Conservation (phyloP, 2,888 invertebrate species). For the Drosophila yooni region DNA sequence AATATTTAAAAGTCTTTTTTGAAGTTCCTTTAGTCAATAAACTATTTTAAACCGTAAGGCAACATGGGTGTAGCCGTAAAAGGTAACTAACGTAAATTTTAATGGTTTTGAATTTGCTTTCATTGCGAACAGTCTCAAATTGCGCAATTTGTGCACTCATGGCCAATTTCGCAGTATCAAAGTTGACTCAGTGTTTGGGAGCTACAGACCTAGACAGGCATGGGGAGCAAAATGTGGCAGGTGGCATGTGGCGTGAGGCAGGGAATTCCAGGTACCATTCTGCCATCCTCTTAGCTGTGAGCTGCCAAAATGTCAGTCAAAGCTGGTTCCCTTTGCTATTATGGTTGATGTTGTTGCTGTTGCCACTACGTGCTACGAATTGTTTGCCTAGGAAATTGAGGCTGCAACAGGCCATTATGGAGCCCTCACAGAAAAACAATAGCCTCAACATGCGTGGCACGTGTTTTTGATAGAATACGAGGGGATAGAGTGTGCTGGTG, state of each 20-base stretch:
- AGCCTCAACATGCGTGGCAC: conserved; percentile 39
- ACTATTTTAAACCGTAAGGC: not conserved
- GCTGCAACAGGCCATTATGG: conserved; percentile 53
- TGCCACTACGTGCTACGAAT: conserved; percentile 65
- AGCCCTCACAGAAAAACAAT: not conserved
- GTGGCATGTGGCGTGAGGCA: not conserved
- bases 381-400: conserved; percentile 67
- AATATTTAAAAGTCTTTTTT: not conserved
- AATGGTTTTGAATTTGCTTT: not conserved
- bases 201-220: not conserved
- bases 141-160: not conserved
- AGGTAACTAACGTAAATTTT: no score
- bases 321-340: conserved; percentile 5
- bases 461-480: conserved; percentile 34
- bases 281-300: conserved; percentile 21
- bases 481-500: not conserved
- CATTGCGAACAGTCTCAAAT: not conserved
- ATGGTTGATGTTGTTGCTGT: conserved; percentile 29
- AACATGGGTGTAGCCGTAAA: not conserved
- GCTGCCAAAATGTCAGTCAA: conserved; percentile 48
- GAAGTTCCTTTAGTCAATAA: not conserved
- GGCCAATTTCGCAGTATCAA: conserved; percentile 11
- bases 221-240: not conserved
- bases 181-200: not conserved
- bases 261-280: conserved; percentile 23